Evolutionary conservation across 2,113 vertebrate species (phyloP), one percentile per base, ranked within the genome.

Genomic region (Chamaetylas fuelleborni): DNA sequence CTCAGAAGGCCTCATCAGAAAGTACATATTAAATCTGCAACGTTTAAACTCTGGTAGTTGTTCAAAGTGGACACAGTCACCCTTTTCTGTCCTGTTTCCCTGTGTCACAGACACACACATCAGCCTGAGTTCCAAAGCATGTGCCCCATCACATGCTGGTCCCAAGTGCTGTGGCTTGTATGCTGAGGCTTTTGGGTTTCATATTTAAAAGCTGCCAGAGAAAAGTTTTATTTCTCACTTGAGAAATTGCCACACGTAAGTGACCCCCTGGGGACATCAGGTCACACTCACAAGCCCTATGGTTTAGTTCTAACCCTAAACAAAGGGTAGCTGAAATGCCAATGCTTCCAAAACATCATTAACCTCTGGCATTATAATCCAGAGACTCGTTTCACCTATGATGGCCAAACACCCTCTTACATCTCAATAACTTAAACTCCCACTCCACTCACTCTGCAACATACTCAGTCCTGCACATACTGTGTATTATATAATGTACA

Each of bases 91-190:
- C 14, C n/a, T 8, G 25, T 81, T 47, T 93, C 50, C 18, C 43
- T 5, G 12, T 3, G 5, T 5, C 45, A 50, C n/a, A 50, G 19
- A 33, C 31, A 8, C 33, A 6, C 67, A 29, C 45, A 31, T 8
- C 43, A 51, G 53, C 31, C 22, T 4, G 6, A 23, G 28, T 19
- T 38, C 12, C 19, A n/a, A 51, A 71, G 74, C 38, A 60, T 0
- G 0, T 12, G 50, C 5, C 54, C 26, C 29, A 4, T 34, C 24
- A 74, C 31, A 6, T 0, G 3, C 34, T 36, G 48, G 11, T 13
- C 66, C 79, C 57, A 22, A 40, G 36, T 8, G 31, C 33, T 0
- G 0, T 5, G 22, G 38, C 47, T 66, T 2, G 0, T 1, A 12
- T 15, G 51, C 65, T 19, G 36, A 69, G 45, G 61, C 22, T 72